Evolutionary conservation across 2,888 invertebrate species (phyloP).

Genomic region (Galeopsomyia nigrocyanea): DNA sequence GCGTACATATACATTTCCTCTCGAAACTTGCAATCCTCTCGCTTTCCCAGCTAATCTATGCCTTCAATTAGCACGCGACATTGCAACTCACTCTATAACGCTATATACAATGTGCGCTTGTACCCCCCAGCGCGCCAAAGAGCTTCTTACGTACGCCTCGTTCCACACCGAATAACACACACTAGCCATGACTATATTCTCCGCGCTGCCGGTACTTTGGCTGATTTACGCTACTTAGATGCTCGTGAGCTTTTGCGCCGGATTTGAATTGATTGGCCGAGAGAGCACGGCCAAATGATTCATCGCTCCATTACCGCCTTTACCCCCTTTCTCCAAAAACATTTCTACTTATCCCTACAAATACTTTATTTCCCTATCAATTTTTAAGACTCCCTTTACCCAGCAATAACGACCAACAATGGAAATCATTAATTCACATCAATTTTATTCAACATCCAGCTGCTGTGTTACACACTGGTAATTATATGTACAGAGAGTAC

Average conservation of each 20-base stretch:
- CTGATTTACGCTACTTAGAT: slow-evolving; percentile 12
- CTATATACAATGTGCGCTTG: too few relatives aligned
- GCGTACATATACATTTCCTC: neutral
- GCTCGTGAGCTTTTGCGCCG: neutral
- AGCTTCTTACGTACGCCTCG: neutral
- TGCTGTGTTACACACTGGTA: too few relatives aligned
- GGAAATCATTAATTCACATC: too few relatives aligned
- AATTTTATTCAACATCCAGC: slow-evolving; percentile 12
- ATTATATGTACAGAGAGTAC: too few relatives aligned
- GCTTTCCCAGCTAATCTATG: slow-evolving; percentile 40
- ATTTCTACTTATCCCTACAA: neutral
- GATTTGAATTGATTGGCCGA: too few relatives aligned
- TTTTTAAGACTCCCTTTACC: too few relatives aligned
- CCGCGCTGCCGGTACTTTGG: too few relatives aligned
- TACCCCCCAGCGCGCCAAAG: too few relatives aligned
- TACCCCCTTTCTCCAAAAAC: neutral
- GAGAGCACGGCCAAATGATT: too few relatives aligned
- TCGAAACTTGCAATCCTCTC: neutral
- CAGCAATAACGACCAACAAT: too few relatives aligned
- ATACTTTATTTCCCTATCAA: too few relatives aligned
- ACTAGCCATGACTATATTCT: too few relatives aligned
- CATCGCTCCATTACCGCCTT: neutral
- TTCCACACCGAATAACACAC: neutral
- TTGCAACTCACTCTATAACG: neutral
- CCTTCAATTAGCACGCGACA: slow-evolving; percentile 43